phyloP scores from a whole-genome alignment of 2,888 invertebrate species.

The Trichogramma dendrolimi region DNA sequence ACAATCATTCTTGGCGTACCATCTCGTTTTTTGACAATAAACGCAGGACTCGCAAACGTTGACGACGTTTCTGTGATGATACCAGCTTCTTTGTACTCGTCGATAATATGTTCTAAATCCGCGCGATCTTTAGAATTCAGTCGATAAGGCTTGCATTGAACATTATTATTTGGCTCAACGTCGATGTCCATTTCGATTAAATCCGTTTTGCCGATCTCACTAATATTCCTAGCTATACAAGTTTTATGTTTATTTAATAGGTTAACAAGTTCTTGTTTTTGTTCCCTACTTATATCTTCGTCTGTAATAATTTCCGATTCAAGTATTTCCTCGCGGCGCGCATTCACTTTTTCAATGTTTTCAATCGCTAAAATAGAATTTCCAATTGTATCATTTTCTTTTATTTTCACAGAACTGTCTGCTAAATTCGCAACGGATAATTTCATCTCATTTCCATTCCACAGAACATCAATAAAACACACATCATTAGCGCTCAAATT shows the following conservation, averaged over 20 bases:
- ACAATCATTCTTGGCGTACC: constrained; percentile 21
- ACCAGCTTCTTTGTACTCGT: constrained; percentile 16
- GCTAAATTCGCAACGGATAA: constrained; percentile 5
- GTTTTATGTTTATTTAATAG: constrained; percentile 10
- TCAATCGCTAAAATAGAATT: constrained; percentile 6
- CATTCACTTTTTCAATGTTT: background rate
- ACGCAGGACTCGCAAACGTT: constrained; percentile 20
- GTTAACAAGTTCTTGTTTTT: constrained; percentile 5
- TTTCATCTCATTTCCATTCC: background rate
- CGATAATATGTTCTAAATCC: constrained; percentile 18
- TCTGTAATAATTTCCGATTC: constrained; percentile 3
- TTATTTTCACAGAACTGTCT: background rate
- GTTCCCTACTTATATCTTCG: background rate
- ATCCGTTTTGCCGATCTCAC: constrained; percentile 6
- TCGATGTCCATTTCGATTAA: constrained; percentile 23
- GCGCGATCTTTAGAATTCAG: constrained; percentile 19
- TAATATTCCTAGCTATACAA: constrained; percentile 9
- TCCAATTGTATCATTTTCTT: constrained; percentile 1
- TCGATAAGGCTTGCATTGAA: constrained; percentile 19
- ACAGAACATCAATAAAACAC: constrained; percentile 13
- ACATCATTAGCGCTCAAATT: constrained; percentile 2
- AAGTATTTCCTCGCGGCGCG: background rate
- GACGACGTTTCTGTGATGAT: constrained; percentile 21
- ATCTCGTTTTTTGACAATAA: constrained; percentile 24
- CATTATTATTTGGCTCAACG: background rate